Base-by-base conservation (phyloP, 2,888 invertebrate species). In the Archaeoteleia sp. region DNA sequence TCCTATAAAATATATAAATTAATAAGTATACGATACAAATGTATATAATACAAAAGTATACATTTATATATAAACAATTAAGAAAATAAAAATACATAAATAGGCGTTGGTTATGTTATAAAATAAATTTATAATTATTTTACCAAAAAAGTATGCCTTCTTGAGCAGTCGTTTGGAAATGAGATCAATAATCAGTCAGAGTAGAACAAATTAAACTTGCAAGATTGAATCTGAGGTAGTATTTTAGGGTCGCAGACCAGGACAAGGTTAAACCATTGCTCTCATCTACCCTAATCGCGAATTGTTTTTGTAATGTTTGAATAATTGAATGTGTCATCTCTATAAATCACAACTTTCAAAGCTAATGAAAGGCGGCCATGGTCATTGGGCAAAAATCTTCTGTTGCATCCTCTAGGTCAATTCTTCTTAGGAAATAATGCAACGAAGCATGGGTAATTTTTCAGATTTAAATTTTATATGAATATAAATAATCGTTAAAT, bases 351-450 rank as follows among this genome's bases (percentile, higher is more conserved):
- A 67, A 66, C 72, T 76, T 73, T 73, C 69, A 71, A 72, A 66
- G 58, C 70, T 72, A 69, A 75, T 63, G 71, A 69, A 79, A 79
- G 61, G 76, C 70, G 77, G 76, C 76, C 77, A 79, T 66, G 77
- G 78, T 71, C 75, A 65, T 51, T 65, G 63, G 49, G 45, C 46
- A 63, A 70, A n/a, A n/a, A n/a, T n/a, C n/a, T n/a, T n/a, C n/a
- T n/a, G n/a, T n/a, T n/a, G n/a, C n/a, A n/a, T n/a, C n/a, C n/a
- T n/a, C n/a, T n/a, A n/a, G n/a, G n/a, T n/a, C n/a, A n/a, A n/a
- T n/a, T n/a, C n/a, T n/a, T n/a, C n/a, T n/a, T n/a, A n/a, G n/a
- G n/a, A n/a, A n/a, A n/a, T n/a, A n/a, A n/a, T n/a, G n/a, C n/a
- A n/a, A n/a, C n/a, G n/a, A n/a, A n/a, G n/a, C n/a, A n/a, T n/a